Base-by-base conservation (phyloP, 2,888 invertebrate species). In the Yponomeuta malinellus region DNA sequence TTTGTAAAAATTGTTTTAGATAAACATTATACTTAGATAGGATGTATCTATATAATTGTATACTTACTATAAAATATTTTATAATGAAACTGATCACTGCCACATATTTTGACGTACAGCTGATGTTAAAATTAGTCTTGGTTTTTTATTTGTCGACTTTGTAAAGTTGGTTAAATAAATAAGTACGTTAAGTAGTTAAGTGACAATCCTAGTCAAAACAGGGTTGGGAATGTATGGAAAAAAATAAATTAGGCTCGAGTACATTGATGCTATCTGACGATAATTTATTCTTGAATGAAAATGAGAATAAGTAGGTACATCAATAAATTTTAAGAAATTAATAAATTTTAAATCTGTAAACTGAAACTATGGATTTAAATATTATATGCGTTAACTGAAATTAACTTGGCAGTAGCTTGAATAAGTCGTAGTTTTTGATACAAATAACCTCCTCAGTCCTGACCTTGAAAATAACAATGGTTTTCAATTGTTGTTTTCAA, bases 161-260 rank as follows among this genome's bases (percentile, higher is more conserved):
- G 63, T 43, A 10, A 31, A 48, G 43, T 48, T 59, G 52, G 52
- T 31, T 65, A 65, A 33, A 43, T n/a, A 68, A 59, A 59, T 59
- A 59, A 12, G 12, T 59, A 59, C 12, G 52, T 59, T 59, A 59
- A 15, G 52, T 59, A 59, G 52, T 12, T 65, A 85, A 81, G 86
- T 85, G 84, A 85, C 91, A 89, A 89, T 90, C 91, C 91, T 91
- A 91, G 91, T 91, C 91, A 90, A 80, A 79, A 85, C 88, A 89
- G 90, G 91, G 90, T 90, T 91, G 90, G 87, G 84, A 86, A 83
- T 78, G 73, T 76, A 67, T 37, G 70, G 72, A 76, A 77, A 73
- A 73, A 10, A 9, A 23, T 52, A 48, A 5, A 15, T 59, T 15
- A 23, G 33, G 65, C 65, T 65, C 33, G 29, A 12, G 10, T 29